Base-by-base conservation (phyloP, 2,113 vertebrate genomes). In the Vombatus ursinus region DNA sequence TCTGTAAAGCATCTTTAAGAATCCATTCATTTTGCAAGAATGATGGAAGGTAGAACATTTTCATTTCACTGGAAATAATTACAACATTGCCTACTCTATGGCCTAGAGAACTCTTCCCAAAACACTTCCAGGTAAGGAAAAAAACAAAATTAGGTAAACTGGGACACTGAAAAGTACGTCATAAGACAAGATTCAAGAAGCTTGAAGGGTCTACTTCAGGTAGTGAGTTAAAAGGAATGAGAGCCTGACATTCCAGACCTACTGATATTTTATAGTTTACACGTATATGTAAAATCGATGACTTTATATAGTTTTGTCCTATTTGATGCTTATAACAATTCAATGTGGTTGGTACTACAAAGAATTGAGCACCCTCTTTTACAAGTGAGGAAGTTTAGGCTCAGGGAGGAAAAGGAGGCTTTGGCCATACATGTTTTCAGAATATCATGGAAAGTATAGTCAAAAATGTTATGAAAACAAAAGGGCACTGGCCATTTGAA, bases 61-160 rank as follows among this genome's bases (percentile, higher is more conserved):
- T 22, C 24, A 11, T 89, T 90, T 95, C 93, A 53, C 0, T 92
- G 48, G 90, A 91, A 77, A 90, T 51, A 48, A 52, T 37, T n/a
- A 77, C 16, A 77, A 77, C 37, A 90, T 52, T 92, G 77, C 92
- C 92, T 53, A 23, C 49, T 89, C 37, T 92, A 19, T 49, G 61
- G 44, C 92, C 54, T 89, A 89, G 16, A 96, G 95, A 96, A 47
- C 50, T 5, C 51, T 52, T 77, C 54, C 28, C 77, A 93, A 95
- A 96, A 97, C 47, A 96, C 50, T 94, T 5, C 26, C 28, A 48
- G 47, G 12, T 89, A 48, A 61, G 16, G 23, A 91, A 4, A 90
- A 95, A 95, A 93, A 96, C 52, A 51, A 8, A 49, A 49, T 51
- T 90, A 68, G 12, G 28, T 53, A 53, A 53, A 50, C 3, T 16